Conservation (phyloP, 2,797 vertebrate genomes). For the Setipinna tenuifilis region DNA sequence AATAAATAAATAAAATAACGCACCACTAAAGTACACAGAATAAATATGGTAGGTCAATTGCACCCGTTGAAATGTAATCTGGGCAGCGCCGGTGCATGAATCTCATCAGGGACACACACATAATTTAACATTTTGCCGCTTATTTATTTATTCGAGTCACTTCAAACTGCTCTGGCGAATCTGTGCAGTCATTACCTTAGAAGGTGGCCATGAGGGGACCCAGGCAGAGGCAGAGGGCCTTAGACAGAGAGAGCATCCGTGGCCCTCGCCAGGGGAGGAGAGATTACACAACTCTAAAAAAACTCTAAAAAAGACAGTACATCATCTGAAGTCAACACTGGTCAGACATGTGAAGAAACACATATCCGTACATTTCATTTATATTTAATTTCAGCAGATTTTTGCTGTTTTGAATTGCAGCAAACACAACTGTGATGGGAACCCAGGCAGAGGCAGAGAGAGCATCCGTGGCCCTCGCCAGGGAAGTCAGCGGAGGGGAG, state of each 20-base stretch:
- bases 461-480: background rate
- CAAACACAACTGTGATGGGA: background rate
- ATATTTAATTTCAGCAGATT: background rate
- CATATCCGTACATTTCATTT: background rate
- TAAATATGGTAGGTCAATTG: background rate
- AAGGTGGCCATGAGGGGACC: background rate
- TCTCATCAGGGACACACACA: background rate
- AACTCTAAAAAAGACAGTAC: background rate
- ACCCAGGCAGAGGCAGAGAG: background rate
- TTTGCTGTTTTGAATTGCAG: background rate
- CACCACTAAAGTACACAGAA: background rate
- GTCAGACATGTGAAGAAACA: background rate
- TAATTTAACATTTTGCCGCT: background rate
- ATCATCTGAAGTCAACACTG: background rate
- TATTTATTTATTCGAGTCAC: background rate
- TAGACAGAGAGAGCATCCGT: background rate
- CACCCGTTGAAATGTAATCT: background rate
- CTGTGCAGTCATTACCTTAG: background rate
- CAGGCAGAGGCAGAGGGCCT: background rate
- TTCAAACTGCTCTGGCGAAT: background rate
- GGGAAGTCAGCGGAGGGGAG: too few species aligned
- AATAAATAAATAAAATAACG: background rate
- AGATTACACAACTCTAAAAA: background rate
- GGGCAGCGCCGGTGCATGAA: background rate
- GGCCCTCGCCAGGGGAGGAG: background rate